Conservation (phyloP, 2,888 invertebrate species). For the Amorpha juglandis region DNA sequence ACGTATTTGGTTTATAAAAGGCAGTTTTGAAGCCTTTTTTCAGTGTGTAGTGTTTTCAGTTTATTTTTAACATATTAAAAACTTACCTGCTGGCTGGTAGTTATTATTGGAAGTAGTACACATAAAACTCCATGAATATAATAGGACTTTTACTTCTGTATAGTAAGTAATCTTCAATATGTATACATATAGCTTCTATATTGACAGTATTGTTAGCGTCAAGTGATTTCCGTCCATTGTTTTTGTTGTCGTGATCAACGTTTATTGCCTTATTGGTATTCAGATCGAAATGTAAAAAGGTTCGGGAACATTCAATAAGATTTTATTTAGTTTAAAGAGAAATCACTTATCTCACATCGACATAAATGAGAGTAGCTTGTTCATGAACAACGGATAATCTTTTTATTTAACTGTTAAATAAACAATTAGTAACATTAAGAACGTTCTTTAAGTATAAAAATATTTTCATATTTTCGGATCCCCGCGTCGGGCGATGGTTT, state of each 20-base stretch:
- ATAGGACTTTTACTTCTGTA: not conserved
- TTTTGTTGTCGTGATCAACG: conserved; percentile 74
- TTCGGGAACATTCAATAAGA: conserved; percentile 68
- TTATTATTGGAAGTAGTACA: no score
- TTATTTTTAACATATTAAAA: not conserved
- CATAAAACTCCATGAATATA: no score
- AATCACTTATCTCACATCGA: conserved; percentile 43
- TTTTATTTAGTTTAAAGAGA: conserved; percentile 66
- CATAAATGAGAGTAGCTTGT: not conserved
- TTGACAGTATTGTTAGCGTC: conserved; percentile 38
- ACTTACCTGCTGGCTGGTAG: no score
- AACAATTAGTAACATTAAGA: conserved; percentile 30
- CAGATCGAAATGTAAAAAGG: conserved; percentile 73
- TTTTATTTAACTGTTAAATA: conserved; percentile 25
- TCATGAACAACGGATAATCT: not conserved
- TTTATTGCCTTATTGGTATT: conserved; percentile 79
- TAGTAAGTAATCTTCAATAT: not conserved
- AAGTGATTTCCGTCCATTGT: conserved; percentile 71
- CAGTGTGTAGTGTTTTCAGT: not conserved
- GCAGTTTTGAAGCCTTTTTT: conserved; percentile 29
- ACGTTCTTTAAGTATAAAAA: conserved; percentile 55
- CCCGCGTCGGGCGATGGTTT: conserved; percentile 46
- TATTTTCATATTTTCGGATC: conserved; percentile 35
- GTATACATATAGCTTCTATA: not conserved
- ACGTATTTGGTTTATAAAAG: conserved; percentile 27